These are phyloP conservation scores for Myotis daubentonii DNA, from an alignment of 2,797 vertebrate species.

Conservation along the genomic window DNA sequence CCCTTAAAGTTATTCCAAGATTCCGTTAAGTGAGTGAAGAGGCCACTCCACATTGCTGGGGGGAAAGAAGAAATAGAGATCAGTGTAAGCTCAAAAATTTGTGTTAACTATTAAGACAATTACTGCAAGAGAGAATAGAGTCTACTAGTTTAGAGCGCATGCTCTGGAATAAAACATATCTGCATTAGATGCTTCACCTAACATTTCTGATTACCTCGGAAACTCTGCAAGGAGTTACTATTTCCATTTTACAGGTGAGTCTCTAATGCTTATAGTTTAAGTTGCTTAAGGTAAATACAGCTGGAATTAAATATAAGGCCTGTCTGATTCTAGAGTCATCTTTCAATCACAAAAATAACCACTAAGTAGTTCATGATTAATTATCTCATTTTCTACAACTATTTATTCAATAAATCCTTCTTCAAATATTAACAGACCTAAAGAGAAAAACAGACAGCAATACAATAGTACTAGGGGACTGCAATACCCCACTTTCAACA, in stretches of 20 bases:
- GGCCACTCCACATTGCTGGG: conserved; percentile 97
- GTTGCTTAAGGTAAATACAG: conserved; percentile 14
- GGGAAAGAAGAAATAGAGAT: not conserved
- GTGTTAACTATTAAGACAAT: conserved; percentile 13
- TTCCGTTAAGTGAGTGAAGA: conserved; percentile 94
- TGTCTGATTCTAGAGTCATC: not conserved
- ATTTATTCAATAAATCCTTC: conserved; percentile 23
- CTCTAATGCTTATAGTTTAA: not conserved
- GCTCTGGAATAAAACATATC: not conserved
- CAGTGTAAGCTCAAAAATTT: conserved; percentile 7
- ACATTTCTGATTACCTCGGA: not conserved
- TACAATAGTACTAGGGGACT: not conserved
- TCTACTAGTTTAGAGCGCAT: not conserved
- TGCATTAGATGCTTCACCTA: not conserved
- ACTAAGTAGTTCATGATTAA: not conserved
- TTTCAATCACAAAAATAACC: conserved; percentile 27
- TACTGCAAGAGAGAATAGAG: not conserved
- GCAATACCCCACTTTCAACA: not conserved
- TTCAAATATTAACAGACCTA: not conserved
- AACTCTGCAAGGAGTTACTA: not conserved
- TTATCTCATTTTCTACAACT: conserved; percentile 36
- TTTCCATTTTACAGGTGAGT: conserved; percentile 29
- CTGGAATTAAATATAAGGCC: conserved; percentile 26
- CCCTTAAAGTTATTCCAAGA: conserved; percentile 99
- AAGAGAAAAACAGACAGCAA: not conserved